phyloP scores from a whole-genome alignment of 1,140 invertebrate genomes.

The Drosophila trapezifrons region DNA sequence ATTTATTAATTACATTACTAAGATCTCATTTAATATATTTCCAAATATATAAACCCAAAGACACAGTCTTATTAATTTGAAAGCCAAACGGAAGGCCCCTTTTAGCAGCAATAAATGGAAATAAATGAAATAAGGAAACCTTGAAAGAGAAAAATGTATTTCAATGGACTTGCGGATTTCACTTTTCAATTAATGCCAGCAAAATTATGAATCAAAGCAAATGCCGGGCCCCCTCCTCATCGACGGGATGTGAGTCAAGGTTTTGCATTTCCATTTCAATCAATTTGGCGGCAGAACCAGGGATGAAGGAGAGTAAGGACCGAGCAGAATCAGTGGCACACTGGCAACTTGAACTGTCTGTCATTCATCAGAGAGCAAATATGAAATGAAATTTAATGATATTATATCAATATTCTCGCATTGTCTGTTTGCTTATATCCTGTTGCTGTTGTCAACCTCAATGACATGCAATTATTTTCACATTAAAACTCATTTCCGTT shows the following conservation, averaged over 20 bases:
- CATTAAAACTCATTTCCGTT: slow-evolving; percentile 75
- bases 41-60: neutral
- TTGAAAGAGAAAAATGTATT: slow-evolving; percentile 28
- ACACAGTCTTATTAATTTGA: neutral
- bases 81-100: neutral
- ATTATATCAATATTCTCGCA: slow-evolving; percentile 66
- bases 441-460: slow-evolving; percentile 52
- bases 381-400: slow-evolving; percentile 71
- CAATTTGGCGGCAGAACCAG: slow-evolving; percentile 9
- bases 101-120: slow-evolving; percentile 12
- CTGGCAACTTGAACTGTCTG: slow-evolving; percentile 43
- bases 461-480: slow-evolving; percentile 78
- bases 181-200: slow-evolving; percentile 61
- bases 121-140: slow-evolving; percentile 6
- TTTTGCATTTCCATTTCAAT: slow-evolving; percentile 57
- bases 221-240: slow-evolving; percentile 1
- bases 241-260: slow-evolving; percentile 49
- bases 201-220: slow-evolving; percentile 58
- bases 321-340: slow-evolving; percentile 13
- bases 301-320: slow-evolving; percentile 1
- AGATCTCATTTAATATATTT: too few species aligned
- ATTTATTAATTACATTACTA: too few species aligned
- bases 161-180: slow-evolving; percentile 55
- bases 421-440: slow-evolving; percentile 34
- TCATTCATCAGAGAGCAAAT: slow-evolving; percentile 56